Percentiles rank a stretch among this genome's conserved stretches.
Conservation (phyloP, 2,797 vertebrate genomes). For the Holocentrus rufus region DNA sequence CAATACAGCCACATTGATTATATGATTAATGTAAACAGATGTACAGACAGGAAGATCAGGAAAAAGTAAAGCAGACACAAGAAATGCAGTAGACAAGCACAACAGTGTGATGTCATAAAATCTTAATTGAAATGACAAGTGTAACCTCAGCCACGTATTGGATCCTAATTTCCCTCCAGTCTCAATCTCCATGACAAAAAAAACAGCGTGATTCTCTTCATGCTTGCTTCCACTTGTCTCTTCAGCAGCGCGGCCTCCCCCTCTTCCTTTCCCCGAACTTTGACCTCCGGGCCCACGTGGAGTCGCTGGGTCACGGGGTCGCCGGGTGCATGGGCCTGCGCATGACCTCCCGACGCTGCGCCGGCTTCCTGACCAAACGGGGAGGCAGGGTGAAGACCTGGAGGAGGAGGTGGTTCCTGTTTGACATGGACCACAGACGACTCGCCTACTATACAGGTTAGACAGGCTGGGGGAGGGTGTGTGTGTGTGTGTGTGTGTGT, state of each 20-base stretch:
- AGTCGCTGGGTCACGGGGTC: constrained; percentile 88
- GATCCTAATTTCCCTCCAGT: too few species aligned
- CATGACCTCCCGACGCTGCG: constrained; percentile 83
- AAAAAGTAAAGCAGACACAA: too few species aligned
- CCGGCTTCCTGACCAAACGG: constrained; percentile 89
- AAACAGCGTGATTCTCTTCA: not conserved
- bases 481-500: constrained; percentile 21
- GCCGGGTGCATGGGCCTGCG: constrained; percentile 82
- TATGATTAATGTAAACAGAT: too few species aligned
- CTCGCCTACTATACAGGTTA: constrained; percentile 91
- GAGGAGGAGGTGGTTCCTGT: constrained; percentile 93
- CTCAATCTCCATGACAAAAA: constrained; percentile 21
- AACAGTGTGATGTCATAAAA: not conserved
- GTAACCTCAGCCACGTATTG: too few species aligned
- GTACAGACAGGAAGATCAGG: too few species aligned
- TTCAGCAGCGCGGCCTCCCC: constrained; percentile 67
- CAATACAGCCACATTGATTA: too few species aligned
- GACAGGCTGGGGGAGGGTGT: constrained; percentile 46
- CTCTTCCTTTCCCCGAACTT: constrained; percentile 81
- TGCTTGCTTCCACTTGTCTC: constrained; percentile 10
- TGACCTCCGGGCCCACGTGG: constrained; percentile 88
- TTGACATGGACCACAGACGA: constrained; percentile 87
- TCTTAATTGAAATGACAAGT: not conserved
- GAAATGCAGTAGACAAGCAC: too few species aligned
- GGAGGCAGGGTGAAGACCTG: constrained; percentile 93